A percentile compares a stretch with the other conserved stretches of the same genome.
These are phyloP conservation scores for Taenioides sp. DNA, from an alignment of 2,797 vertebrate genomes.

Conservation along the genomic window DNA sequence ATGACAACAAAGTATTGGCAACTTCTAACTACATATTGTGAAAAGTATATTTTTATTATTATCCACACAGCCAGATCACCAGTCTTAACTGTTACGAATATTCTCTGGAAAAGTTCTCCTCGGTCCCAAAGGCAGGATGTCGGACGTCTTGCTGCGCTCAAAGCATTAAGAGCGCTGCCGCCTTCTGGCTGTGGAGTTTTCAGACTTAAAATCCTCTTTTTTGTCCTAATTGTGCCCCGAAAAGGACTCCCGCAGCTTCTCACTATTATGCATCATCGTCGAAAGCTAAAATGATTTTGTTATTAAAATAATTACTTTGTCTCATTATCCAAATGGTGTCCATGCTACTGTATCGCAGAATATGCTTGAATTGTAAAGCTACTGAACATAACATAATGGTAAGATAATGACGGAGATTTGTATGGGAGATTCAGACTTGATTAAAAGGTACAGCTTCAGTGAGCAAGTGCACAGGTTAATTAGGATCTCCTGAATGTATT, in stretches of 20 bases:
- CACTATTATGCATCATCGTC: not conserved
- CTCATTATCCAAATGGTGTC: conserved; percentile 1
- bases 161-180: not conserved
- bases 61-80: not conserved
- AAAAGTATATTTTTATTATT: not conserved
- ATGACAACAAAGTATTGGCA: not conserved
- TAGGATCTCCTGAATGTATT: not conserved
- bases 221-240: not conserved
- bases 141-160: conserved; percentile 3
- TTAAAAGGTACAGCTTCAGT: not conserved
- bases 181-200: not conserved
- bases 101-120: not conserved
- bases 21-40: not conserved
- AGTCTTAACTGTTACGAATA: not conserved
- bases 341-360: not conserved
- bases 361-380: not conserved
- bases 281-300: not conserved
- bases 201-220: not conserved
- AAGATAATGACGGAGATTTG: not conserved
- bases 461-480: not conserved
- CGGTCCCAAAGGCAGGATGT: not conserved
- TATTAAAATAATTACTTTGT: not conserved
- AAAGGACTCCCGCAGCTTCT: not conserved
- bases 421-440: not conserved
- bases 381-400: not conserved